Evolutionary conservation across 2,113 vertebrate species (phyloP), one percentile per base, ranked within the genome.

Genomic region (Nerophis lumbriciformis): DNA sequence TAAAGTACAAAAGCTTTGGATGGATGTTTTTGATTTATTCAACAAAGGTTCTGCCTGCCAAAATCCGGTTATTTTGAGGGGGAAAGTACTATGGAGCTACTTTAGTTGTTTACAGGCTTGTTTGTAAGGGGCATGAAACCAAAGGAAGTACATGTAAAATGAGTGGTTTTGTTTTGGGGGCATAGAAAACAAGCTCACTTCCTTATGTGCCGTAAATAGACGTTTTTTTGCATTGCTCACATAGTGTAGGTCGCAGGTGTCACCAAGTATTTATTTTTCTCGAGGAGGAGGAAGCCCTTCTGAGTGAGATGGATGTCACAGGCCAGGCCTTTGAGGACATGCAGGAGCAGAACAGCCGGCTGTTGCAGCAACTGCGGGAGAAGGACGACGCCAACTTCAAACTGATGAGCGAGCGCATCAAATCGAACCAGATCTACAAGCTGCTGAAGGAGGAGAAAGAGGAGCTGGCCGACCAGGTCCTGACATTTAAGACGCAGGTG

Each of bases 331-430:
- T 97, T 19, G 95, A 97, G 66, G 95, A 97, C 86, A 97, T 97
- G 95, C 95, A 97, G 82, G 95, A 97, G 76, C 95, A 97, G 82
- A 97, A 97, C 42, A 95, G 94, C 75, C 88, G 95, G 1, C 89
- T 97, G 52, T 80, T 95, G 71, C 94, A 94, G 85, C 95, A 97
- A 85, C 71, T 97, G 12, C 77, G 95, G 1, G 94, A 97, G 72
- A 97, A 97, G 79, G 95, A 97, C 0, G 95, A 97, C 0, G 95
- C 95, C 81, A 96, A 97, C 81, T 97, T 97, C 74, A 97, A 97
- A 83, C 88, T 97, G 39, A 97, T 97, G 95, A 95, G 93, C 0
- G 95, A 97, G 87, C 75, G 94, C 10, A 97, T 97, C 79, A 97
- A 97, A 77, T 94, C 94, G 71, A 97, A 97, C 80, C 95, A 97